Conservation (phyloP, 2,888 invertebrate species). For the Enchytraeus crypticus region DNA sequence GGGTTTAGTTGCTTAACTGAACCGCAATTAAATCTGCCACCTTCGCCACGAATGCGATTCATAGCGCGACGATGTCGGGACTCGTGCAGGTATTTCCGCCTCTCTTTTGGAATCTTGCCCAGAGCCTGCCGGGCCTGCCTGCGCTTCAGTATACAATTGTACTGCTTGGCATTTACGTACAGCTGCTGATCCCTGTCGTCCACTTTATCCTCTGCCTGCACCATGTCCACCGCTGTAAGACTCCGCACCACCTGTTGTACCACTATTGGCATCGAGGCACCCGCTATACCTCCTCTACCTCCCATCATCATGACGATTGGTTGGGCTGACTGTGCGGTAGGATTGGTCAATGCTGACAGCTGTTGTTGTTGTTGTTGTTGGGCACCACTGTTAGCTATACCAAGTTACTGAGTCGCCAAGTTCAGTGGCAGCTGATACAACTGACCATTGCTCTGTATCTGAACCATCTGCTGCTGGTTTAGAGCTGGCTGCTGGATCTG, state of each 20-base stretch:
- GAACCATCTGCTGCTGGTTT: slow-evolving; percentile 16
- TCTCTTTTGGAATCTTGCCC: slow-evolving; percentile 90
- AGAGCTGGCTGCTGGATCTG: slow-evolving; percentile 55
- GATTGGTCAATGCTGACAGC: too few relatives aligned
- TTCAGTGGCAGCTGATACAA: slow-evolving; percentile 17
- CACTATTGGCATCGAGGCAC: too few relatives aligned
- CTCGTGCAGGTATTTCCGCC: slow-evolving; percentile 54
- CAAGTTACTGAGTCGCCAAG: slow-evolving; percentile 3
- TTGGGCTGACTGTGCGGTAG: too few relatives aligned
- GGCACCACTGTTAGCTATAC: neutral
- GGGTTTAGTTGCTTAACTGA: too few relatives aligned
- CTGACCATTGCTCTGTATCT: slow-evolving; percentile 18
- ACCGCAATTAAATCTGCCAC: too few relatives aligned
- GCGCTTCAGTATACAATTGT: slow-evolving; percentile 86
- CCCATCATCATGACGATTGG: too few relatives aligned
- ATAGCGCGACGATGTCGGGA: neutral
- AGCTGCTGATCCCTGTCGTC: slow-evolving; percentile 92
- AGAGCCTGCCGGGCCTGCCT: slow-evolving; percentile 86
- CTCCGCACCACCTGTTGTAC: too few relatives aligned
- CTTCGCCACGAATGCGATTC: too few relatives aligned
- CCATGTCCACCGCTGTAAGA: too few relatives aligned
- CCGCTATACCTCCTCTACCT: too few relatives aligned
- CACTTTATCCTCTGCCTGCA: too few relatives aligned
- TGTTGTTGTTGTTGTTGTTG: too few relatives aligned
- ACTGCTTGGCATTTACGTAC: slow-evolving; percentile 97